Evolutionary conservation across 2,888 invertebrate species (phyloP).

Genomic region (Ramazzottius varieornatus): DNA sequence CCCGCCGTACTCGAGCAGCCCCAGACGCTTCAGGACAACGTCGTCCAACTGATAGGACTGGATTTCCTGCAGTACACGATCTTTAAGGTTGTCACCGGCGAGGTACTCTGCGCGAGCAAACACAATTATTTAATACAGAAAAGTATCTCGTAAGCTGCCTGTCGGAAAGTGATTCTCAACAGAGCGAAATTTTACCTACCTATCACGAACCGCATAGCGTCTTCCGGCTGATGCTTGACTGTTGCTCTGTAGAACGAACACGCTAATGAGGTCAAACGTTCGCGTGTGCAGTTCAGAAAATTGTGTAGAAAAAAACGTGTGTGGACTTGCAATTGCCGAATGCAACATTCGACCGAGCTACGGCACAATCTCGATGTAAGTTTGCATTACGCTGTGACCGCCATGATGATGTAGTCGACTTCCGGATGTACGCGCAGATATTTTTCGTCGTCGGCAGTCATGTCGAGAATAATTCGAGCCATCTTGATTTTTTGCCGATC

Average conservation of each 20-base stretch:
- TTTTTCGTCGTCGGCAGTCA: neutral
- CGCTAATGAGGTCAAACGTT: neutral
- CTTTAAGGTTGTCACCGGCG: neutral
- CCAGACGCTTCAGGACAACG: neutral
- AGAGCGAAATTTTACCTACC: neutral
- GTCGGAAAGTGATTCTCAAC: neutral
- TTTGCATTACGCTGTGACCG: neutral
- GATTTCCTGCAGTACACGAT: neutral
- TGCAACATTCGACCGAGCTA: too few relatives aligned
- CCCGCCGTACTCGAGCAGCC: neutral
- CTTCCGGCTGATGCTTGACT: neutral
- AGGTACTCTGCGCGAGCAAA: neutral
- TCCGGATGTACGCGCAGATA: constrained; percentile 3
- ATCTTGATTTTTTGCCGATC: neutral
- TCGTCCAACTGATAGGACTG: neutral
- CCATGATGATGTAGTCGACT: neutral
- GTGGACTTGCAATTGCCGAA: neutral
- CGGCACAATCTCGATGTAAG: too few relatives aligned
- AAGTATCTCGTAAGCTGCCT: too few relatives aligned
- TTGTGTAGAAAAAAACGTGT: neutral
- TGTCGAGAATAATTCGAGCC: neutral
- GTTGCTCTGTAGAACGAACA: neutral
- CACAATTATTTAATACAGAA: neutral
- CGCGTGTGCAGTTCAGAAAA: neutral
- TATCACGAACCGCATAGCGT: neutral